Base-by-base conservation (phyloP, 2,113 vertebrate species). In the Eulemur macaco region DNA sequence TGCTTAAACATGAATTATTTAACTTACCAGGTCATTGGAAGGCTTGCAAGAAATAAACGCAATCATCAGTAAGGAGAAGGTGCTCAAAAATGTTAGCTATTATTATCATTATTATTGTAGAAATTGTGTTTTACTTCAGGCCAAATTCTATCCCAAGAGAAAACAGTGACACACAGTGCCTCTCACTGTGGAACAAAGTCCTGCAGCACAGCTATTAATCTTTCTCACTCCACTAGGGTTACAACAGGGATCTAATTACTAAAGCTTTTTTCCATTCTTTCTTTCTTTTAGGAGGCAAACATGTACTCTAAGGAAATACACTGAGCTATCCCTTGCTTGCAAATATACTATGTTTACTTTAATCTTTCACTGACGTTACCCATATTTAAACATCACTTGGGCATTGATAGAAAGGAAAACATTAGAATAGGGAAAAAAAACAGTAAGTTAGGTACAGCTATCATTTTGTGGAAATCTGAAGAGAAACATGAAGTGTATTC, bases 211-310 rank as follows among this genome's bases (percentile, higher is more conserved):
- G 76, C 56, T 77, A 94, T 89, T 89, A 81, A 95, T 94, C 96
- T 86, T 93, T 68, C 69, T 27, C 54, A 37, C 58, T 87, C 89
- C 64, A 58, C 56, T 14, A 84, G 42, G 64, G 73, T 54, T 95
- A 95, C 83, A 95, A 86, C 78, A 60, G 42, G 89, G 39, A 97
- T 95, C 91, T 94, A 97, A 97, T 97, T 95, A 97, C 91, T 34
- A 80, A 58, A 76, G 89, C 74, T 47, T 64, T 89, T 91, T 81
- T 39, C 84, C 45, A 85, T 88, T 47, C 94, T 66, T 88, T 54
- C 94, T 73, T 96, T 60, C 92, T 80, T 92, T 87, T 37, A 89
- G 56, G 78, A 97, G 73, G 78, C 63, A 95, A 95, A 76, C 78
- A 45, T 34, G 9, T 58, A 50, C 77, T 88, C 45, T 54, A 89